phyloP scores from a whole-genome alignment of 2,888 invertebrate genomes.

The Molanna angustata region DNA sequence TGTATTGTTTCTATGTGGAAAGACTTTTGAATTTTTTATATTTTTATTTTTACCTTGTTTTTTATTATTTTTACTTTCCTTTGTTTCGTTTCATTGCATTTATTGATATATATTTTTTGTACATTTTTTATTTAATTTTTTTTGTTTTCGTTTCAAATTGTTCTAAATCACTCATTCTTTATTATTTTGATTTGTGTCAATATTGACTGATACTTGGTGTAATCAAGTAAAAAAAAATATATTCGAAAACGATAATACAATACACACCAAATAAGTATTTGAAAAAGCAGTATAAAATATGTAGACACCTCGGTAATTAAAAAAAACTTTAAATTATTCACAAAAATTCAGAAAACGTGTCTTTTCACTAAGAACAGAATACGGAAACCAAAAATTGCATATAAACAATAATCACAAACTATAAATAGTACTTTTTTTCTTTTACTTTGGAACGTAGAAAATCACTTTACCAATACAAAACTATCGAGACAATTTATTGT shows the following conservation, averaged over 20 bases:
- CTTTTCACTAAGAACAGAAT: constrained; percentile 66
- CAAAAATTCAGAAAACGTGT: constrained; percentile 78
- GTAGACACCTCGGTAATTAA: constrained; percentile 14
- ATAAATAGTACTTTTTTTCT: no score
- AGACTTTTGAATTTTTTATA: constrained; percentile 48
- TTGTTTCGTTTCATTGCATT: constrained; percentile 32
- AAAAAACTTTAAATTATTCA: no score
- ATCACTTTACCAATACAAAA: no score
- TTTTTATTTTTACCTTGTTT: constrained; percentile 30
- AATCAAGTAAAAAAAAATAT: constrained; percentile 14
- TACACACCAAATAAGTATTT: no score
- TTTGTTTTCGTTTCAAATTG: constrained; percentile 32
- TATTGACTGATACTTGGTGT: constrained; percentile 5
- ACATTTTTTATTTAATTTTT: constrained; percentile 34
- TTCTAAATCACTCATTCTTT: constrained; percentile 33
- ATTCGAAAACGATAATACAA: no score
- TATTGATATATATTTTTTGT: constrained; percentile 23
- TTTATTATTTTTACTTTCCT: constrained; percentile 29
- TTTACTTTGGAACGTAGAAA: no score
- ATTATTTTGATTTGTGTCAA: constrained; percentile 25
- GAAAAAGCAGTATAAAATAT: constrained; percentile 9
- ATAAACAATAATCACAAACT: no score
- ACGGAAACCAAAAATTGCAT: constrained; percentile 30
- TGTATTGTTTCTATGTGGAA: constrained; percentile 74
- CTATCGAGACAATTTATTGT: no score